Evolutionary conservation across 35 echinoderm and acorn worm species (phyloP).

Genomic region (Hemicentrotus pulcherrimus): DNA sequence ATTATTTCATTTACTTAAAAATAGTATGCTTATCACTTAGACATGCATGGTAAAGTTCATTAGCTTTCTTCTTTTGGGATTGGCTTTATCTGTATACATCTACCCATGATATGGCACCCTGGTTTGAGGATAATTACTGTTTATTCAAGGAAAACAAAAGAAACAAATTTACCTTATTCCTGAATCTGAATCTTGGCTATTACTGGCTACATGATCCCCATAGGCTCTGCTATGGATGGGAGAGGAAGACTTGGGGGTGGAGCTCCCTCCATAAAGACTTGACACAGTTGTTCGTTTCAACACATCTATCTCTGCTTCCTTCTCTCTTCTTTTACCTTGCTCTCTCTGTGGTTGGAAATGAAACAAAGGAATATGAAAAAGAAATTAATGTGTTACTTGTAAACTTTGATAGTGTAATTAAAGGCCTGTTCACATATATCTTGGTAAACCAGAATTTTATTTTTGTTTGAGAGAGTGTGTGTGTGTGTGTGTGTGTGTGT

Average conservation of each 20-base stretch:
- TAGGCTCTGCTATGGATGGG: neutral
- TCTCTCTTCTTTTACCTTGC: slow-evolving; percentile 76
- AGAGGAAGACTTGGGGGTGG: slow-evolving; percentile 20
- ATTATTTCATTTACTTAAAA: too few relatives aligned
- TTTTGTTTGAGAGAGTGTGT: too few relatives aligned
- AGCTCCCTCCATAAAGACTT: slow-evolving; percentile 29
- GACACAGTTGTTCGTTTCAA: slow-evolving; percentile 67
- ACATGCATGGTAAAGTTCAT: too few relatives aligned
- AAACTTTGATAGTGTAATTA: too few relatives aligned
- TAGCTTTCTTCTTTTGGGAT: neutral
- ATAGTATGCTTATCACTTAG: too few relatives aligned
- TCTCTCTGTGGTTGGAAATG: slow-evolving; percentile 70
- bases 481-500: too few relatives aligned
- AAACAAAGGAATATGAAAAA: neutral
- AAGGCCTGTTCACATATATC: too few relatives aligned
- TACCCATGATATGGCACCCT: too few relatives aligned
- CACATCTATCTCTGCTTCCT: slow-evolving; percentile 77
- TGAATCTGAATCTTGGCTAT: slow-evolving; percentile 86
- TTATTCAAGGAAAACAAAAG: neutral
- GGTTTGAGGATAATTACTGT: neutral
- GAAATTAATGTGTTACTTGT: too few relatives aligned
- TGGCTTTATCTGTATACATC: too few relatives aligned
- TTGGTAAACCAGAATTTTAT: too few relatives aligned
- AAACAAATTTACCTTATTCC: slow-evolving; percentile 73
- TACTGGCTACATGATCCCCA: slow-evolving; percentile 21